Evolutionary conservation across 64 coral and sea anemone species (phyloP).

Genomic region (Montipora foliosa): DNA sequence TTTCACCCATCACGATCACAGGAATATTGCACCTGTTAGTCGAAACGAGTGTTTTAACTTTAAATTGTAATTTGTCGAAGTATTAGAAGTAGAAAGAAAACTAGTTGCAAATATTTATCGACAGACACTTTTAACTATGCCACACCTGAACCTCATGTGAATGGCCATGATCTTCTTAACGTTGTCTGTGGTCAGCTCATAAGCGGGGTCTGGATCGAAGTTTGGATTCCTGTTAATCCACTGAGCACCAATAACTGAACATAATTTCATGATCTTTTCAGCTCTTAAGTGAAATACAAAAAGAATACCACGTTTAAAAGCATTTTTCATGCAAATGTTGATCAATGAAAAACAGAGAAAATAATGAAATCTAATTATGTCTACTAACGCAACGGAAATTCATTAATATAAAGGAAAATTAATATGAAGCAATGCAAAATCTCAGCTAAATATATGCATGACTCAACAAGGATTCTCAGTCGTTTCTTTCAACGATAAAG

Average conservation of each 20-base stretch:
- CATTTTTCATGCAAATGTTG: too few species aligned
- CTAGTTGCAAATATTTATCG: too few species aligned
- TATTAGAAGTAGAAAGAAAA: not conserved
- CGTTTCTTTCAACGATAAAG: too few species aligned
- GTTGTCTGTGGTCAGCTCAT: constrained; percentile 78
- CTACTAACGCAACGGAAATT: too few species aligned
- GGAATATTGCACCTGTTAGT: constrained; percentile 78
- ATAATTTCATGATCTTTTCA: constrained; percentile 67
- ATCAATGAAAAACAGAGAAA: too few species aligned
- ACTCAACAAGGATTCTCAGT: too few species aligned
- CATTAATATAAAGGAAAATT: too few species aligned
- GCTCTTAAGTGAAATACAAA: not conserved
- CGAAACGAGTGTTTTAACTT: not conserved
- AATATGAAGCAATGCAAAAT: too few species aligned
- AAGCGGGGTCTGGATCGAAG: constrained; percentile 65
- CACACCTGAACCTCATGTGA: constrained; percentile 72
- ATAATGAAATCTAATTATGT: too few species aligned
- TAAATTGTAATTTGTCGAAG: not conserved
- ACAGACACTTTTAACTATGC: not conserved
- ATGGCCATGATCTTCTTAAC: constrained; percentile 67
- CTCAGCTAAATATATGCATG: too few species aligned
- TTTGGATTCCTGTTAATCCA: not conserved
- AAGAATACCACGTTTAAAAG: not conserved
- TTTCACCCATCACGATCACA: constrained; percentile 91
- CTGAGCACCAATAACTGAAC: constrained; percentile 66